Conservation (phyloP, 2,888 invertebrate species). For the Lagria hirta region DNA sequence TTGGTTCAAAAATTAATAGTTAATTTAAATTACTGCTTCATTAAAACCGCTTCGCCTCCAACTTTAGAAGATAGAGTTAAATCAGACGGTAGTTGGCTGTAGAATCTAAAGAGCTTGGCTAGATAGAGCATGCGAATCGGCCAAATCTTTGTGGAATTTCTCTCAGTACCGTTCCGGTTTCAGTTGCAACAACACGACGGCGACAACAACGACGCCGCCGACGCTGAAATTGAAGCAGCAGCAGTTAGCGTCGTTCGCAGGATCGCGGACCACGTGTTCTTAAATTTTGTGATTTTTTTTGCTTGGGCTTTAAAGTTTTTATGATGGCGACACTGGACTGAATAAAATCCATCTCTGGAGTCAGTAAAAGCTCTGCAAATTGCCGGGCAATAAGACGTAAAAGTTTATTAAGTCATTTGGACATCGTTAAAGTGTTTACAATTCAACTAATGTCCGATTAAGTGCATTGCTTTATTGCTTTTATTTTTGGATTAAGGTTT, state of each 20-base stretch:
- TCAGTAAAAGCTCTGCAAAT: constrained; percentile 34
- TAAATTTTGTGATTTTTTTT: too few relatives aligned
- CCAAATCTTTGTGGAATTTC: constrained; percentile 17
- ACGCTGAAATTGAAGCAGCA: too few relatives aligned
- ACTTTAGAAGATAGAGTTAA: too few relatives aligned
- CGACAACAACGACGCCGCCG: constrained; percentile 19
- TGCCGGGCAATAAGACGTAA: constrained; percentile 37
- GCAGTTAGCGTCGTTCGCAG: too few relatives aligned
- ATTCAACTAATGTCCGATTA: constrained; percentile 39
- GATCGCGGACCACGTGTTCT: constrained; percentile 15
- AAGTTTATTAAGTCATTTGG: constrained; percentile 42
- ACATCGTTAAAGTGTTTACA: constrained; percentile 42
- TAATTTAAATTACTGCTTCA: constrained; percentile 24
- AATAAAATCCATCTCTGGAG: too few relatives aligned
- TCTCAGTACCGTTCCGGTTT: constrained; percentile 32
- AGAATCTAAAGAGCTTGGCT: constrained; percentile 13
- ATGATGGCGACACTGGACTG: constrained; percentile 16
- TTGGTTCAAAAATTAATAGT: constrained; percentile 21
- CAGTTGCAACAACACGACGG: constrained; percentile 26
- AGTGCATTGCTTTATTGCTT: constrained; percentile 30
- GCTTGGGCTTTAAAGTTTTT: constrained; percentile 20
- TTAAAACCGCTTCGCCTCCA: constrained; percentile 17
- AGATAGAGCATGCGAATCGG: constrained; percentile 29
- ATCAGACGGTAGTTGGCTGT: constrained; percentile 20
- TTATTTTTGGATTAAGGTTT: constrained; percentile 12